Evolutionary conservation across 1,140 invertebrate species (phyloP).

Genomic region (Ctenoplectra terminalis): DNA sequence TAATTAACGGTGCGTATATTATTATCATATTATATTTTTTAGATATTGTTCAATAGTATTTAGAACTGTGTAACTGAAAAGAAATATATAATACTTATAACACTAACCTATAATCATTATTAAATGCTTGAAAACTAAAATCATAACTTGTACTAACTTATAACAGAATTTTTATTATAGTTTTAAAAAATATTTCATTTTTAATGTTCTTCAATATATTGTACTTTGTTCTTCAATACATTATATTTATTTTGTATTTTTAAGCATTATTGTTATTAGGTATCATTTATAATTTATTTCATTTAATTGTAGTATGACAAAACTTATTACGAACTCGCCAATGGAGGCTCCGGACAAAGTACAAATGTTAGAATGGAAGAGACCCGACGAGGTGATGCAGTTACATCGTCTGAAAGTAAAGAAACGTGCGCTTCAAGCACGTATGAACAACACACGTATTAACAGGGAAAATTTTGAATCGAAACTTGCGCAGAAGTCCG

Average conservation of each 20-base stretch:
- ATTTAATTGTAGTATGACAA: conserved; percentile 42
- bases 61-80: background rate
- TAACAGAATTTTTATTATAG: no score
- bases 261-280: background rate
- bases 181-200: no score
- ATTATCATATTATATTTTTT: background rate
- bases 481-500: background rate
- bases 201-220: no score
- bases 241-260: background rate
- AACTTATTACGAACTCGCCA: conserved; percentile 23
- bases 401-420: conserved; percentile 87
- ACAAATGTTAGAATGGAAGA: conserved; percentile 82
- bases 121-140: background rate
- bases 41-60: background rate
- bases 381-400: conserved; percentile 87
- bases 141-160: no score
- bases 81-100: background rate
- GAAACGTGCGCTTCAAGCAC: conserved; percentile 88
- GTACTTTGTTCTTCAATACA: no score
- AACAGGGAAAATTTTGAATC: conserved; percentile 54
- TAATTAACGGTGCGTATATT: conserved; percentile 18
- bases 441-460: conserved; percentile 80
- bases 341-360: conserved; percentile 74
- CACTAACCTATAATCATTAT: background rate
- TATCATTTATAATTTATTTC: conserved; percentile 21